These are phyloP conservation scores for Drosophila guanche DNA, from an alignment of 1,140 invertebrate genomes.

Conservation along the genomic window DNA sequence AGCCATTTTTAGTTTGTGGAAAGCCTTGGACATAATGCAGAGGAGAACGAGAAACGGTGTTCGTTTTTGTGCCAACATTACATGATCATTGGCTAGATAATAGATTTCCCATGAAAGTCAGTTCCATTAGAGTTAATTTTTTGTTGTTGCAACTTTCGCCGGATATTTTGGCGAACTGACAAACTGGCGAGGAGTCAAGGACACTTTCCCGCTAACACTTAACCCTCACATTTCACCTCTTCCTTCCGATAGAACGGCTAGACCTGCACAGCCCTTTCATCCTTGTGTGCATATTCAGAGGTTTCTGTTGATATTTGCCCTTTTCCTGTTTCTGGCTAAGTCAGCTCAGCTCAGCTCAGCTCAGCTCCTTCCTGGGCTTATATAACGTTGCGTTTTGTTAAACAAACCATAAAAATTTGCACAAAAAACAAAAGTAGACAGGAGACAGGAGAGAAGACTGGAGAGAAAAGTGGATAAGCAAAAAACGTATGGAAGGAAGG, in stretches of 20 bases:
- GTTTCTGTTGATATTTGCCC: slow-evolving; percentile 32
- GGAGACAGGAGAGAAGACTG: slow-evolving; percentile 1
- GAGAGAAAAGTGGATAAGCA: slow-evolving; percentile 12
- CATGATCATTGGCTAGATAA: no score
- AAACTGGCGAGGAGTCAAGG: slow-evolving; percentile 21
- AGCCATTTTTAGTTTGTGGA: no score
- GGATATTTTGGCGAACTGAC: background rate
- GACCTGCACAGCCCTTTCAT: slow-evolving; percentile 21
- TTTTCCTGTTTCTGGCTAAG: slow-evolving; percentile 42
- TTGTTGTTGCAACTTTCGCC: slow-evolving; percentile 5
- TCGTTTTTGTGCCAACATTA: no score
- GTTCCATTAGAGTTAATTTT: slow-evolving; percentile 32
- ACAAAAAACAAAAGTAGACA: slow-evolving; percentile 48
- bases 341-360: slow-evolving; percentile 9
- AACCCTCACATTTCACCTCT: slow-evolving; percentile 11
- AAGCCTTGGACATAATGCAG: no score
- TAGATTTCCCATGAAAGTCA: slow-evolving; percentile 23
- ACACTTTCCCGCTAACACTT: slow-evolving; percentile 48
- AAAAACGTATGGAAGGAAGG: slow-evolving; percentile 12
- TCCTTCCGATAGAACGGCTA: slow-evolving; percentile 3
- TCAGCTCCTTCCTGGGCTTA: slow-evolving; percentile 39
- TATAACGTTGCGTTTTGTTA: slow-evolving; percentile 77
- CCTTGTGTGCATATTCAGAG: slow-evolving; percentile 7
- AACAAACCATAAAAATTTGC: slow-evolving; percentile 81
- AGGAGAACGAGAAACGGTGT: no score